Conservation (phyloP, 2,888 invertebrate species). For the Blomia tropicalis region DNA sequence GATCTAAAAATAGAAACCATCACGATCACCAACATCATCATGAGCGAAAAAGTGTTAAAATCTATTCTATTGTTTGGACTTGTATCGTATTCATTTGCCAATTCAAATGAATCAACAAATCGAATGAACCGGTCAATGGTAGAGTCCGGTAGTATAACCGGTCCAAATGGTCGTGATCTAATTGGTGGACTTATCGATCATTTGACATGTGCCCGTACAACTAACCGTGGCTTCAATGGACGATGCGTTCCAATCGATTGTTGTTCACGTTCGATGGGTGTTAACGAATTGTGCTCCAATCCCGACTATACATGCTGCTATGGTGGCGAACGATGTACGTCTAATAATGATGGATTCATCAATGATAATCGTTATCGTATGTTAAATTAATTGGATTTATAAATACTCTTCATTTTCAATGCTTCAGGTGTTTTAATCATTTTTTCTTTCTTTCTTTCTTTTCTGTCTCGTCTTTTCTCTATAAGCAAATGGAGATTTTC, state of each 20-base stretch:
- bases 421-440: background rate
- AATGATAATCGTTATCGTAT: background rate
- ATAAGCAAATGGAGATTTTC: too few species aligned
- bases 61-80: too few species aligned
- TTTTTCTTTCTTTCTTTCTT: background rate
- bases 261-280: background rate
- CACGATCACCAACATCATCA: too few species aligned
- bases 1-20: too few species aligned
- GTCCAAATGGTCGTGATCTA: too few species aligned
- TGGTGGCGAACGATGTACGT: background rate
- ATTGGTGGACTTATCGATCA: background rate
- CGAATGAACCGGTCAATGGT: too few species aligned
- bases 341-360: background rate
- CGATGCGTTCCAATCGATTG: background rate
- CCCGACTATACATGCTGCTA: constrained; percentile 2
- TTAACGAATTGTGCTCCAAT: background rate
- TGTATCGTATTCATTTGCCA: too few species aligned
- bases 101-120: too few species aligned
- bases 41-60: too few species aligned
- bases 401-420: background rate
- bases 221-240: background rate
- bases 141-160: too few species aligned
- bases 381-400: background rate
- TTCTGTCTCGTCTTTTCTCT: too few species aligned
- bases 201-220: background rate